Evolutionary conservation across 2,888 invertebrate species (phyloP), one percentile per base, ranked within the genome.

Genomic region (Azorinus chamasolen): DNA sequence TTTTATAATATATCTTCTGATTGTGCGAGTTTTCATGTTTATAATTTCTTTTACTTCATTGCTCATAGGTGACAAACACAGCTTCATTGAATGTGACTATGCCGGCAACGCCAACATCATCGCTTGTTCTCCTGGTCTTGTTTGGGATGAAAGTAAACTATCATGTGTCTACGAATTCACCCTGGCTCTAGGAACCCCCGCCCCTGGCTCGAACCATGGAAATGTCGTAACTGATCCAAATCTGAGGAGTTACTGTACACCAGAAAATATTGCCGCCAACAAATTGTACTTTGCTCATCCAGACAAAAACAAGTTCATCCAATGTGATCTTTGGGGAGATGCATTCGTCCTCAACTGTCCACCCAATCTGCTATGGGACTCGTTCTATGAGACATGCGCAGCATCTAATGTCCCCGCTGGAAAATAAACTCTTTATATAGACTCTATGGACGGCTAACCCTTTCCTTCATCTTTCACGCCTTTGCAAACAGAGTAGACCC

Each of bases 11-110:
- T n/a, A n/a, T n/a, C n/a, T n/a, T n/a, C n/a, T n/a, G n/a, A n/a
- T n/a, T n/a, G n/a, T n/a, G n/a, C n/a, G n/a, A n/a, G n/a, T n/a
- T n/a, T n/a, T n/a, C n/a, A n/a, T n/a, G n/a, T n/a, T n/a, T n/a
- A n/a, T n/a, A n/a, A n/a, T n/a, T n/a, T n/a, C n/a, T n/a, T n/a
- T n/a, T n/a, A n/a, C n/a, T n/a, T n/a, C n/a, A n/a, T n/a, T n/a
- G n/a, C n/a, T 61, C 61, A 4, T 55, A 80, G 80, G 69, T 18
- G 81, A 85, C 59, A 72, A 73, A 3, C 71, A 62, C 43, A 79
- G 83, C 68, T 89, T 84, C 63, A 88, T 89, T 20, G 87, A 88
- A 75, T 89, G 89, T 53, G 86, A 86, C 63, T 73, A 83, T 57
- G 66, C 72, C 12, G 87, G 86, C 8, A 78, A 85, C 22, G 85